A percentile compares a stretch with the other conserved stretches of the same genome.
Conservation (phyloP, 2,797 vertebrate species). For the Fringilla coelebs region DNA sequence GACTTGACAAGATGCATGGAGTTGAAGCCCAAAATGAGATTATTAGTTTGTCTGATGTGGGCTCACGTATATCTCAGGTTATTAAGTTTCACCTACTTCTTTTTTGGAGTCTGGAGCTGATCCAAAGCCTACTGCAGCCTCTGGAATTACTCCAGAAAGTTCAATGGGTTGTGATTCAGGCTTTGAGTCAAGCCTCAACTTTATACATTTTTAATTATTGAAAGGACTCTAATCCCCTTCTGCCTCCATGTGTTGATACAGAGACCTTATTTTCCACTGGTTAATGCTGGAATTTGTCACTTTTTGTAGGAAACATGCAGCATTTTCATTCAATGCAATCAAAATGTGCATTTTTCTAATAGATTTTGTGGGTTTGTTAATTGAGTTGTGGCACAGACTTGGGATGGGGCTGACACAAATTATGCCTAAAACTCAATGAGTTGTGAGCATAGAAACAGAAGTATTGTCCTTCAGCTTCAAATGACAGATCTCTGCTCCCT, state of each 20-base stretch:
- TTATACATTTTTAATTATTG: slow-evolving; percentile 50
- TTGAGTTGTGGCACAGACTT: not conserved
- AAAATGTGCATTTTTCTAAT: not conserved
- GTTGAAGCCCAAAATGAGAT: not conserved
- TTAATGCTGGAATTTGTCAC: not conserved
- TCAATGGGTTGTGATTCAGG: slow-evolving; percentile 26
- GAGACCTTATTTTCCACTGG: not conserved
- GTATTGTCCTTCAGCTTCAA: not conserved
- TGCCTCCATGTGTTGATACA: slow-evolving; percentile 15
- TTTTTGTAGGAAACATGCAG: not conserved
- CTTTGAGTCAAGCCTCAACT: slow-evolving; percentile 30
- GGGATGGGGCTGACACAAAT: not conserved
- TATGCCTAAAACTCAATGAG: not conserved
- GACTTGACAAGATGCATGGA: not conserved
- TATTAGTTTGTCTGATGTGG: not conserved
- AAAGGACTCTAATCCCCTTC: slow-evolving; percentile 45
- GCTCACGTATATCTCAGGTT: not conserved
- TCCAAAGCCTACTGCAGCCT: slow-evolving; percentile 9
- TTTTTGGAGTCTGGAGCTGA: slow-evolving; percentile 5
- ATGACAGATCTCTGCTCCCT: not conserved
- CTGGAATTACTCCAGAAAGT: slow-evolving; percentile 33
- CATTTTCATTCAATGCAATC: not conserved
- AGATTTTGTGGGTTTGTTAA: not conserved
- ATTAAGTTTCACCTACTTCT: slow-evolving; percentile 14
- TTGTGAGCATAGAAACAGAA: not conserved